Conservation (phyloP, 2,888 invertebrate genomes). For the Prionchulus punctatus region DNA sequence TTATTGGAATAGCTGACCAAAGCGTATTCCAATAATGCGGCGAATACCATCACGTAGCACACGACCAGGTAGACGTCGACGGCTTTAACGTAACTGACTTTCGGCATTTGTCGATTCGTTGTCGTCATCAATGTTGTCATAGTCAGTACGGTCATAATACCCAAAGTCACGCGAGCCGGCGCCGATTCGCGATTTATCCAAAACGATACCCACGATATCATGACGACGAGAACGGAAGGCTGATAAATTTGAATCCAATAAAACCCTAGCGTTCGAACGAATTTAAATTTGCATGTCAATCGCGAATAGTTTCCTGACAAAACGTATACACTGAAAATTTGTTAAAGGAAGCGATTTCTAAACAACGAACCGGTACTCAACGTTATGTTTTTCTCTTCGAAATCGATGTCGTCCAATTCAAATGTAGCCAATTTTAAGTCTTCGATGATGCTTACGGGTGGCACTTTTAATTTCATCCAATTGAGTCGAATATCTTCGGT, state of each 20-base stretch:
- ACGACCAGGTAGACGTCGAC: constrained; percentile 93
- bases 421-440: constrained; percentile 12
- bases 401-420: constrained; percentile 19
- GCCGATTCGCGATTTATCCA: constrained; percentile 28
- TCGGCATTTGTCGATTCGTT: constrained; percentile 85
- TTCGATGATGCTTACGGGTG: background rate
- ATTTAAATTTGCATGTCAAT: background rate
- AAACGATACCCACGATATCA: constrained; percentile 29
- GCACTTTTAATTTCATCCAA: constrained; percentile 33
- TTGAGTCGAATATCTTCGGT: constrained; percentile 38
- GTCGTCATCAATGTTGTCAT: constrained; percentile 63
- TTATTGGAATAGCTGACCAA: constrained; percentile 95
- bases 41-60: constrained; percentile 98
- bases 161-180: constrained; percentile 23
- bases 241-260: constrained; percentile 96
- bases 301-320: background rate
- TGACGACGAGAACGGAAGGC: constrained; percentile 51
- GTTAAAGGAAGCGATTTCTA: background rate
- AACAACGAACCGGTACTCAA: background rate
- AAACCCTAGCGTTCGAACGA: constrained; percentile 93
- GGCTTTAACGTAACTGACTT: constrained; percentile 92
- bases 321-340: background rate
- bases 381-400: constrained; percentile 13
- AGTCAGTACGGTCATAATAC: constrained; percentile 41
- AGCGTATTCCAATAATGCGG: constrained; percentile 88